Conservation (phyloP, 1,140 invertebrate genomes). For the Uloborus diversus region DNA sequence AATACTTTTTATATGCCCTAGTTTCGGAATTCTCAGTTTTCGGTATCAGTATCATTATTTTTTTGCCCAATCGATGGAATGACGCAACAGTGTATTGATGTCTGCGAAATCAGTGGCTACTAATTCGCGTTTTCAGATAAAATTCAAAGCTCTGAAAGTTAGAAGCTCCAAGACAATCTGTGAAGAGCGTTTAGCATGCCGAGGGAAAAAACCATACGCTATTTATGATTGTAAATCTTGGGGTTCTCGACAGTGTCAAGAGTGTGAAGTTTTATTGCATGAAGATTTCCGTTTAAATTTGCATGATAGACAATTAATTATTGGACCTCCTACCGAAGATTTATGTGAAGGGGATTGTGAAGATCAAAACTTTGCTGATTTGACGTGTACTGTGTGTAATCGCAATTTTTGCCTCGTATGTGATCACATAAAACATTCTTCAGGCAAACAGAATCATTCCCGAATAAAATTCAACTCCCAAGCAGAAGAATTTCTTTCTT, state of each 20-base stretch:
- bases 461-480: slow-evolving; percentile 39
- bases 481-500: slow-evolving; percentile 51
- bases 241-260: slow-evolving; percentile 64
- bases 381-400: slow-evolving; percentile 64
- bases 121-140: slow-evolving; percentile 39
- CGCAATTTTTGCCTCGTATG: slow-evolving; percentile 64
- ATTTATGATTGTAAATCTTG: slow-evolving; percentile 64
- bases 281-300: slow-evolving; percentile 62
- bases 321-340: slow-evolving; percentile 58
- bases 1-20: background rate
- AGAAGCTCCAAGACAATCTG: slow-evolving; percentile 51
- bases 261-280: slow-evolving; percentile 65
- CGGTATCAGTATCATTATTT: background rate
- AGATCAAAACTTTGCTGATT: slow-evolving; percentile 64
- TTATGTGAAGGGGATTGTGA: slow-evolving; percentile 64
- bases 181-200: slow-evolving; percentile 55
- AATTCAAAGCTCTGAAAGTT: slow-evolving; percentile 37
- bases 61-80: slow-evolving; percentile 30
- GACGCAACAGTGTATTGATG: slow-evolving; percentile 42
- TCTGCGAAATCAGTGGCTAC: slow-evolving; percentile 17
- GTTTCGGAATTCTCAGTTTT: background rate
- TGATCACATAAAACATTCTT: slow-evolving; percentile 62
- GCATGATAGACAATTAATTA: slow-evolving; percentile 62
- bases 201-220: slow-evolving; percentile 60
- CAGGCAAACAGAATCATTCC: slow-evolving; percentile 51